These are phyloP conservation scores for Empidonax alnorum DNA, from an alignment of 2,113 vertebrate genomes.

Conservation along the genomic window DNA sequence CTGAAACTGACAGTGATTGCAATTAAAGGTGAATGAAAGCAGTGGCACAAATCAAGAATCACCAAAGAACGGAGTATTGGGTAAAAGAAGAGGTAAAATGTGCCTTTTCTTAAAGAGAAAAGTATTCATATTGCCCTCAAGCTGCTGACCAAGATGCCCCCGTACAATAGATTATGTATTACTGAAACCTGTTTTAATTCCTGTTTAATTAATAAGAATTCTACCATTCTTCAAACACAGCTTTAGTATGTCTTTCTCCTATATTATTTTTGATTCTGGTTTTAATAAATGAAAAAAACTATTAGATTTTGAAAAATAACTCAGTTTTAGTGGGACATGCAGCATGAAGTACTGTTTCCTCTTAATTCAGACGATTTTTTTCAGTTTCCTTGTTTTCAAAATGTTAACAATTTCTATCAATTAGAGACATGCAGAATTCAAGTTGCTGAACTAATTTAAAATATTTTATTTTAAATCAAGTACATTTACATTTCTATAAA, in stretches of 20 bases:
- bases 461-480: neutral
- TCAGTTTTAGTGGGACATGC: neutral
- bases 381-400: neutral
- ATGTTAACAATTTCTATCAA: neutral
- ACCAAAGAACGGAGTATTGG: neutral
- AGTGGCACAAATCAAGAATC: neutral
- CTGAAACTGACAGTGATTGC: neutral
- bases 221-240: neutral
- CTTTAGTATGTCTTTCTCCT: neutral
- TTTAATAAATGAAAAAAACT: neutral
- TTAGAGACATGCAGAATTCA: neutral
- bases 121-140: neutral
- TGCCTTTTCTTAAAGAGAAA: neutral
- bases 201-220: neutral
- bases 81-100: neutral
- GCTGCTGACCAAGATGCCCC: neutral
- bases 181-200: neutral
- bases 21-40: neutral
- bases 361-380: neutral
- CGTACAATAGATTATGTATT: neutral
- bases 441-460: neutral
- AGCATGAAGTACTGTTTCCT: neutral
- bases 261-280: neutral
- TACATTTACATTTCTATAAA: neutral
- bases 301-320: neutral